Evolutionary conservation across 2,888 invertebrate species (phyloP).

Genomic region (Pinctada fucata): DNA sequence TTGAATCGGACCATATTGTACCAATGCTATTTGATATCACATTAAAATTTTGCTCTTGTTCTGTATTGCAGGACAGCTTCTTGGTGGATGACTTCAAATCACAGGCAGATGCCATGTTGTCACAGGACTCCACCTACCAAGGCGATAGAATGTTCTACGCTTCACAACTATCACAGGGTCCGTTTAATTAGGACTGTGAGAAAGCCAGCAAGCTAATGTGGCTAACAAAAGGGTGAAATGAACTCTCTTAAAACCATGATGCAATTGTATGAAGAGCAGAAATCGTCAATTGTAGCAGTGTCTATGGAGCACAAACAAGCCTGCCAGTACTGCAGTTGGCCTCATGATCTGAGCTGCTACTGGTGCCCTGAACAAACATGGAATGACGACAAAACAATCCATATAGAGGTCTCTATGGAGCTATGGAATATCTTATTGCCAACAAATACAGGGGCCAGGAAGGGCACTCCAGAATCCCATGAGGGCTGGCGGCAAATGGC

Average conservation of each 20-base stretch:
- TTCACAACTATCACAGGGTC: slow-evolving; percentile 77
- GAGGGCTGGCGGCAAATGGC: slow-evolving; percentile 3
- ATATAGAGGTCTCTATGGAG: not conserved
- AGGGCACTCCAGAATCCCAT: not conserved
- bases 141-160: slow-evolving; percentile 79
- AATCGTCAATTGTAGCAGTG: slow-evolving; percentile 29
- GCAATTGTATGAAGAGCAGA: slow-evolving; percentile 28
- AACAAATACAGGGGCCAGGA: not conserved
- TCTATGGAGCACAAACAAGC: slow-evolving; percentile 10
- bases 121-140: slow-evolving; percentile 93
- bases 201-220: slow-evolving; percentile 24
- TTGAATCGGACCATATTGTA: no score
- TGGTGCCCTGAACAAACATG: not conserved
- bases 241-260: slow-evolving; percentile 20
- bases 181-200: slow-evolving; percentile 64
- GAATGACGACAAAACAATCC: not conserved
- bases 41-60: no score
- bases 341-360: not conserved
- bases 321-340: not conserved
- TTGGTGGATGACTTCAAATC: slow-evolving; percentile 91
- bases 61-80: slow-evolving; percentile 90
- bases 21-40: no score
- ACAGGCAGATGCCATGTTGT: slow-evolving; percentile 95
- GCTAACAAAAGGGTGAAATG: slow-evolving; percentile 2
- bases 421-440: not conserved